Base-by-base conservation (phyloP, 2,113 vertebrate species). In the Pteropus alecto region DNA sequence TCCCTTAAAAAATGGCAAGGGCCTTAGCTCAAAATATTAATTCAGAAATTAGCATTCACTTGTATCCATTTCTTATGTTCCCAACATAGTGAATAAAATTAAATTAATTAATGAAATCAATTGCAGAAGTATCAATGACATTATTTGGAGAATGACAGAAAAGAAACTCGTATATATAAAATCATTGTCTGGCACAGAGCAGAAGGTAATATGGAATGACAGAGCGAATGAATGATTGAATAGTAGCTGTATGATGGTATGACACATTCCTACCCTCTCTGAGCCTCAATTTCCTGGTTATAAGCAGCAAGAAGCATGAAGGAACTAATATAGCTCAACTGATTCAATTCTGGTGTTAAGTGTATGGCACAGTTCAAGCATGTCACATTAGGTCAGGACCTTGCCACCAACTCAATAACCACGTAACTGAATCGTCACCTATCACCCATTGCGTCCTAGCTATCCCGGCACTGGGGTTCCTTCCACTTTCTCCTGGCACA, bases 41-140 rank as follows among this genome's bases (percentile, higher is more conserved):
- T 82, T 96, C 9, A 5, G 30, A 97, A 94, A 92, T 92, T 93
- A 94, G 65, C 86, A 94, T 93, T 88, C n/a, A 74, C 95, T 81
- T 94, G 56, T 65, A 83, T 90, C 56, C 30, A 82, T 54, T 94
- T 87, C 51, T 61, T 78, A 82, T 9, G 19, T 68, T 51, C 12
- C 71, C 15, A 63, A 68, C 7, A 89, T 83, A 71, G 83, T 70
- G 82, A 97, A 87, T 95, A 97, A 93, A 97, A 95, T 94, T 84
- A 95, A 92, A 56, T 61, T 82, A 77, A 85, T 70, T 93, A 96
- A 83, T 94, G 43, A 94, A 97, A 93, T 91, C 48, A 78, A 35
- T 71, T 88, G 67, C 18, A 73, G 15, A 94, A 86, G 33, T 88
- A 91, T 74, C 77, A 82, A 86, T 93, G 67, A 61, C 24, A 81